Evolutionary conservation across 2,113 vertebrate species (phyloP), one percentile per base, ranked within the genome.

Genomic region (Nansenia antarctica): DNA sequence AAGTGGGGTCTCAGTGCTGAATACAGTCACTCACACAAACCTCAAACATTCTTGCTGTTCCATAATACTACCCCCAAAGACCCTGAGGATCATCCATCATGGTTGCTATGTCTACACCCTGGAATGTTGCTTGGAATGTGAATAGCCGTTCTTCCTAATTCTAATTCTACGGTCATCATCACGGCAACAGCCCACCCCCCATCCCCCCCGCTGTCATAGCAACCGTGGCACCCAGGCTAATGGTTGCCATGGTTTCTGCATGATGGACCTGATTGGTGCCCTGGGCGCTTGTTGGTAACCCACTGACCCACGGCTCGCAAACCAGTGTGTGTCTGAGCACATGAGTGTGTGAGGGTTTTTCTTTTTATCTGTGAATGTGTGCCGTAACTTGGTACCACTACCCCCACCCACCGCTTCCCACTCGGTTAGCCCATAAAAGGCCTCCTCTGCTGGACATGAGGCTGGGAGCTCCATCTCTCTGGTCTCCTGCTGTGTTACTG

Each of bases 181-280:
- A n/a, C n/a, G n/a, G n/a, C n/a, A n/a, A n/a, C n/a, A n/a, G n/a
- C n/a, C n/a, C n/a, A n/a, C n/a, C n/a, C n/a, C n/a, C n/a, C n/a
- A n/a, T n/a, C 60, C 70, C 53, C 31, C 52, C 9, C 5, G 63
- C 73, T 70, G 75, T 66, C 76, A 78, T 78, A 65, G 82, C 63
- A 85, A 79, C 79, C 65, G 70, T 55, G 79, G 45, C 42, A 55
- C 53, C 39, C 35, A 1, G 1, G 45, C 30, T 35, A 76, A 76
- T 49, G 27, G 76, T 74, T 73, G 52, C 70, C 72, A 78, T 72
- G 70, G 70, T 65, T 73, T 78, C 71, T 64, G 22, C 15, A 76
- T 78, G 77, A 70, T 7, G 47, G 69, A 69, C 62, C 26, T 74
- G 20, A 1, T 49, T 66, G 47, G 18, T 72, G 65, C 53, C 57